Evolutionary conservation across 1,140 invertebrate species (phyloP).

Genomic region (Chrysomallon squamiferum): DNA sequence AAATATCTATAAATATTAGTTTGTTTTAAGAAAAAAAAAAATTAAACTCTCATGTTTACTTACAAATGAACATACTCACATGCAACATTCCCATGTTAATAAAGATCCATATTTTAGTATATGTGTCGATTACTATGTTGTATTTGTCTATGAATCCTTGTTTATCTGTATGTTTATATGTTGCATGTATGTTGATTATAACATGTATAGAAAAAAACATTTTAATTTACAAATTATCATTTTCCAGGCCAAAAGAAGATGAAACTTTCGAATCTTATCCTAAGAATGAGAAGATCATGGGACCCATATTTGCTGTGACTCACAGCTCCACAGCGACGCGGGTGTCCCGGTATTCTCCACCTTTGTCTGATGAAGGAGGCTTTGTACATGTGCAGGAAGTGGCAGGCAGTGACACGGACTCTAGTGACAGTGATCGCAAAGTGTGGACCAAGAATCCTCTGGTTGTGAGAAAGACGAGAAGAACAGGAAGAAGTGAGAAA

Average conservation of each 20-base stretch:
- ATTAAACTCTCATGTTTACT: no score
- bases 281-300: constrained; percentile 29
- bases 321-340: constrained; percentile 1
- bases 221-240: no score
- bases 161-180: no score
- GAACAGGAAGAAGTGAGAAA: constrained; percentile 33
- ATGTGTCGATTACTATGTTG: no score
- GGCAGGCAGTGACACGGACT: constrained; percentile 44
- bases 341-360: constrained; percentile 20
- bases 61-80: no score
- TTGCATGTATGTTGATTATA: no score
- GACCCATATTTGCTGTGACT: background rate
- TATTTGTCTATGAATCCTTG: no score
- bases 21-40: no score
- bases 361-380: constrained; percentile 34
- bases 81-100: no score
- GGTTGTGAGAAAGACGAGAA: constrained; percentile 31
- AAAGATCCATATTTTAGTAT: no score
- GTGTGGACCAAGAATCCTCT: constrained; percentile 54
- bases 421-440: constrained; percentile 39
- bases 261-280: constrained; percentile 4
- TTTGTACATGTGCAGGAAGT: constrained; percentile 15
- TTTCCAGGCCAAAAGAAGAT: background rate
- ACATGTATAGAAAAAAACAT: no score
- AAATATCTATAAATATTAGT: no score